A percentile compares a stretch with the other conserved stretches of the same genome.
Evolutionary conservation across 2,797 vertebrate genomes (phyloP).

Genomic region (Tadarida brasiliensis): DNA sequence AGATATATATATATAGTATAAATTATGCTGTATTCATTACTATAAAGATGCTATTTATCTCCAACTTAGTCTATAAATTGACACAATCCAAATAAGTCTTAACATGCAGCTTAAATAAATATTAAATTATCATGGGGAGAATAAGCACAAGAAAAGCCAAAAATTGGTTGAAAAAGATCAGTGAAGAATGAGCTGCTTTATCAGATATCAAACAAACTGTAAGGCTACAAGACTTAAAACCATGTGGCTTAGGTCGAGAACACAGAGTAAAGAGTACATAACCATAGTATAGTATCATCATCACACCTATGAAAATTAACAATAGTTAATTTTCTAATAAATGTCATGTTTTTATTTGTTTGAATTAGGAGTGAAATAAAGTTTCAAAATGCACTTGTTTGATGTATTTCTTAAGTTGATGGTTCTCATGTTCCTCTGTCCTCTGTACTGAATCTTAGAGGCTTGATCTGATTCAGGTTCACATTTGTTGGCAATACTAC

Average conservation of each 20-base stretch:
- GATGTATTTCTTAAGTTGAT: background rate
- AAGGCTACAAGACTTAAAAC: background rate
- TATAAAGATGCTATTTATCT: background rate
- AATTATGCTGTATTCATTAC: too few relatives aligned
- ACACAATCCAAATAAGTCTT: background rate
- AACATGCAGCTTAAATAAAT: background rate
- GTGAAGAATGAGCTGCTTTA: background rate
- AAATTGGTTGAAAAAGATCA: slow-evolving; percentile 33
- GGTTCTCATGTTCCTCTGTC: background rate
- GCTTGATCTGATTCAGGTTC: background rate
- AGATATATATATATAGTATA: too few relatives aligned
- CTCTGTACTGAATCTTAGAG: background rate
- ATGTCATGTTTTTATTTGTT: background rate
- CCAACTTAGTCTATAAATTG: background rate
- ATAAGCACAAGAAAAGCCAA: slow-evolving; percentile 33
- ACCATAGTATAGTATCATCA: background rate
- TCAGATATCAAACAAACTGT: background rate
- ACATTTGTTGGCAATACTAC: background rate
- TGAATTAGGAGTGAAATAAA: background rate
- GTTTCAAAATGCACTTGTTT: background rate
- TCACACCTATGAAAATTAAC: background rate
- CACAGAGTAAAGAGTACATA: background rate
- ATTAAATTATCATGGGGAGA: background rate
- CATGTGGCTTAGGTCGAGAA: background rate
- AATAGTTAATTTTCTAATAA: background rate